Evolutionary conservation across 2,113 vertebrate genomes (phyloP), one percentile per base, ranked within the genome.

Genomic region (Thryonomys swinderianus): DNA sequence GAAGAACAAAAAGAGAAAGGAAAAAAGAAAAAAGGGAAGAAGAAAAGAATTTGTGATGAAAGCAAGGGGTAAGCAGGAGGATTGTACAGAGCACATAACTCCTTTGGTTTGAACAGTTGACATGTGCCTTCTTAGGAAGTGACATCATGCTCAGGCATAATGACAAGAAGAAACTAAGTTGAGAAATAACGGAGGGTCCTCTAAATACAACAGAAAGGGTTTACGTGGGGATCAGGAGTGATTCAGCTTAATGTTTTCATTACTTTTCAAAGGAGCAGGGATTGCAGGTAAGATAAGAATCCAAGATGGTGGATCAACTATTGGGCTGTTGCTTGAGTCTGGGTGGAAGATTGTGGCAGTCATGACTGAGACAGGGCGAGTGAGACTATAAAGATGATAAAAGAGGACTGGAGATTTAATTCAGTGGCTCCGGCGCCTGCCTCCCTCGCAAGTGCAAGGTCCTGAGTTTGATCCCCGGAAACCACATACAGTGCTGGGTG

Each of bases 21-120:
- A n/a, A 7, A 14, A 14, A 0, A 4, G 10, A 2, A 42, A 18
- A 10, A 10, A 74, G 14, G 12, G 42, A 14, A 8, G 12, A 25
- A 30, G 7, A 12, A 30, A 13, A 5, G 16, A n/a, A n/a, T n/a
- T n/a, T 53, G 69, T 42, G 37, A 37, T 25, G 5, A 42, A 78
- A 95, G 71, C 51, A 53, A 76, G 42, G 40, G 4, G 32, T 40
- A 21, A 90, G 48, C 37, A 37, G n/a, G 53, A 62, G 6, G 20
- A 45, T 62, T 12, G n/a, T n/a, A n/a, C 0, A 53, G 32, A 53
- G 66, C 83, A 42, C 23, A 48, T 16, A 18, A 10, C 51, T 53
- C 71, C 59, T 94, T 34, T 78, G 84, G 4, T 92, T 76, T 59
- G 23, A 30, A 53, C 42, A 17, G 14, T 51, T 37, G 66, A 94